Conservation (phyloP, 2,888 invertebrate species). For the Megamerina dolium region DNA sequence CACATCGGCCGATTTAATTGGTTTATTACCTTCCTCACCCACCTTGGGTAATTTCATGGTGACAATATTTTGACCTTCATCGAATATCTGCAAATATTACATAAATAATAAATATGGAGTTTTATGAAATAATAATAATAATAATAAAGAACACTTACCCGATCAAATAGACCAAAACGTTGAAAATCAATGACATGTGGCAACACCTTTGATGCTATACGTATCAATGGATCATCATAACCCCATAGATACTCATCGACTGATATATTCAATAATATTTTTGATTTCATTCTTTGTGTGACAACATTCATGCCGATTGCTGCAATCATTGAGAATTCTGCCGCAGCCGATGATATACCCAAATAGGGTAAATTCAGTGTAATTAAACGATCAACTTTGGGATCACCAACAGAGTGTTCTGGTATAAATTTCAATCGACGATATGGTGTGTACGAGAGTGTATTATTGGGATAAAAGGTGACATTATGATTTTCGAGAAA, state of each 20-base stretch:
- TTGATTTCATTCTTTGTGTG: conserved; percentile 53
- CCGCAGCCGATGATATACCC: conserved; percentile 43
- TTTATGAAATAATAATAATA: too few species aligned
- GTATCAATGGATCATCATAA: conserved; percentile 68
- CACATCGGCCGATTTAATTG: conserved; percentile 20
- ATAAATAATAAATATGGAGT: too few species aligned
- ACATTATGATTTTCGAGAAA: conserved; percentile 61
- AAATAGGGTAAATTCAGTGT: conserved; percentile 70
- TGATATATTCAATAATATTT: conserved; percentile 58
- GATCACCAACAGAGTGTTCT: conserved; percentile 62
- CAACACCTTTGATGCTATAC: conserved; percentile 61
- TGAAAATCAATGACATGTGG: conserved; percentile 76
- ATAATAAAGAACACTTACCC: conserved; percentile 66
- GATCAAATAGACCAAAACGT: conserved; percentile 74
- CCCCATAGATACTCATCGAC: conserved; percentile 76
- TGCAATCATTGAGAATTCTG: conserved; percentile 44
- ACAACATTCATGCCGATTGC: conserved; percentile 59
- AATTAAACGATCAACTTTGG: conserved; percentile 55
- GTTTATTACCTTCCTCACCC: conserved; percentile 37
- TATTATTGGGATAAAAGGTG: conserved; percentile 59
- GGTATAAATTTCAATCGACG: conserved; percentile 56
- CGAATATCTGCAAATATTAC: conserved; percentile 56
- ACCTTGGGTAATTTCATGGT: conserved; percentile 52
- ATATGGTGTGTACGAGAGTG: conserved; percentile 60
- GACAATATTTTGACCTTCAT: conserved; percentile 57